A percentile compares a stretch with the other conserved stretches of the same genome.
Evolutionary conservation across 2,797 vertebrate species (phyloP).

Genomic region (Lophura swinhoii): DNA sequence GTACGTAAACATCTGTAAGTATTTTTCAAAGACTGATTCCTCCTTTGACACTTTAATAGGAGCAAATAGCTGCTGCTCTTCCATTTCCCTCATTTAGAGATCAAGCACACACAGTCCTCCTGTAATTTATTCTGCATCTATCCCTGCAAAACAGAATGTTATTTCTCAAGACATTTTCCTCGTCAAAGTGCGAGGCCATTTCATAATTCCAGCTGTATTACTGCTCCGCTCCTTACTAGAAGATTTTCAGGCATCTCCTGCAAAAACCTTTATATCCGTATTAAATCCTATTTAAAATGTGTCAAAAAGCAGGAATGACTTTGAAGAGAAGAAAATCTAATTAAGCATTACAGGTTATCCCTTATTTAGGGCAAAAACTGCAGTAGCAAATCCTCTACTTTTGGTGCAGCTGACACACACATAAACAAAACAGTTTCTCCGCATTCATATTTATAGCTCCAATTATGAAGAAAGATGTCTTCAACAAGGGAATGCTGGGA

Average conservation of each 20-base stretch:
- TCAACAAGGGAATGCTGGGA: slow-evolving; percentile 18
- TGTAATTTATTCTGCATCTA: slow-evolving; percentile 9
- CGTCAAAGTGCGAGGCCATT: not conserved
- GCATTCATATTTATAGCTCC: slow-evolving; percentile 54
- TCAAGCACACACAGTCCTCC: not conserved
- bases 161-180: slow-evolving; percentile 24
- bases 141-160: not conserved
- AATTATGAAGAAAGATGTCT: slow-evolving; percentile 51
- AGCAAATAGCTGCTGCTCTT: slow-evolving; percentile 7
- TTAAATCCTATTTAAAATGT: slow-evolving; percentile 20
- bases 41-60: not conserved
- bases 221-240: not conserved
- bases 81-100: slow-evolving; percentile 27
- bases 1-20: not conserved
- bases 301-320: slow-evolving; percentile 26
- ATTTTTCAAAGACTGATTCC: slow-evolving; percentile 16
- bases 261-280: slow-evolving; percentile 3
- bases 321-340: slow-evolving; percentile 1
- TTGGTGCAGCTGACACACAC: not conserved
- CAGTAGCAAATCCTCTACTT: not conserved
- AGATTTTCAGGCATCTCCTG: not conserved
- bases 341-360: not conserved
- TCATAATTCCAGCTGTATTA: slow-evolving; percentile 31
- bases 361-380: not conserved
- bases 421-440: not conserved